phyloP scores from a whole-genome alignment of 2,797 vertebrate genomes.

The Nannoperca obscura region DNA sequence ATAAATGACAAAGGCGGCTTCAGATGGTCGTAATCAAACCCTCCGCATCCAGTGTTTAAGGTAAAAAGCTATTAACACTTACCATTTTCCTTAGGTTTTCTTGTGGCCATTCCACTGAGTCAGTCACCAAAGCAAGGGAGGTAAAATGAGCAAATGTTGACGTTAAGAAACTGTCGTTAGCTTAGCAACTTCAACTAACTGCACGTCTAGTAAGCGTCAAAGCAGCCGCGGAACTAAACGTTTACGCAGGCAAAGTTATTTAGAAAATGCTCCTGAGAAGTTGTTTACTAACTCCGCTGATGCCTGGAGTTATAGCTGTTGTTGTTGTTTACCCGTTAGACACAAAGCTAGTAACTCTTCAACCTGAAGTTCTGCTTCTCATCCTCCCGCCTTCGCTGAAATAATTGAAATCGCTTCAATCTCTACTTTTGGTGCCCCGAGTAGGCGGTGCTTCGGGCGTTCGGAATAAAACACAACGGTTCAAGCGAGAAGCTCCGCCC shows the following conservation, averaged over 20 bases:
- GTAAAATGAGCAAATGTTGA: background rate
- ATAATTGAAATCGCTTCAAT: rapidly evolving
- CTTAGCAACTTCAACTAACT: conserved; percentile 26
- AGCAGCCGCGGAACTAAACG: background rate
- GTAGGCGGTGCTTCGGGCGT: conserved; percentile 42
- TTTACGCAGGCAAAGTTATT: rapidly evolving
- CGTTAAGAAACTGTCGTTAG: conserved; percentile 12
- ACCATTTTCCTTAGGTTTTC: conserved; percentile 44
- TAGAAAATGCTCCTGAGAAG: background rate
- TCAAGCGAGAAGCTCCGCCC: conserved; percentile 12
- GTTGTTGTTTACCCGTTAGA: background rate
- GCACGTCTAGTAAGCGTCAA: background rate
- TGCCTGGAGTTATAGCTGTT: background rate
- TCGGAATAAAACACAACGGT: rapidly evolving
- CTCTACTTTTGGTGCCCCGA: rapidly evolving
- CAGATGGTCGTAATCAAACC: background rate
- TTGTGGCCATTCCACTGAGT: conserved; percentile 58
- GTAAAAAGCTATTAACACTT: background rate
- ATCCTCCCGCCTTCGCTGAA: conserved; percentile 68
- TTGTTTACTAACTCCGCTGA: background rate
- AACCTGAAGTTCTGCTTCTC: conserved; percentile 42
- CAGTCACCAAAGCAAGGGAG: background rate
- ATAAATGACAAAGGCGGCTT: background rate
- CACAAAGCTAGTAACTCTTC: conserved; percentile 4
- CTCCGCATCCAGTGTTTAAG: background rate